Evolutionary conservation across 1,140 invertebrate genomes (phyloP).

Genomic region (Nasonia vitripennis): DNA sequence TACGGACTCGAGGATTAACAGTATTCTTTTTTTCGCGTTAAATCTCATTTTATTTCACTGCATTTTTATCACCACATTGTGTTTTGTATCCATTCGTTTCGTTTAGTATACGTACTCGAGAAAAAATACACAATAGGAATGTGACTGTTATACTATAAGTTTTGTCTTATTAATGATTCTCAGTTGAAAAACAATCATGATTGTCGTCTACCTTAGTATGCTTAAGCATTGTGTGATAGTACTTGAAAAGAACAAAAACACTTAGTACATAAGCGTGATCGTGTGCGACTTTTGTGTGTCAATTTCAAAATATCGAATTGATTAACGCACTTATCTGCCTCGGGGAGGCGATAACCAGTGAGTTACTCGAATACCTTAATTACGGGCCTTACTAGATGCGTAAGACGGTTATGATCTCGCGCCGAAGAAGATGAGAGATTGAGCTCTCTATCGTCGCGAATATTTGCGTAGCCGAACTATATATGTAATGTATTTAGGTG

Average conservation of each 20-base stretch:
- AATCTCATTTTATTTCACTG: background rate
- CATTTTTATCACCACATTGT: background rate
- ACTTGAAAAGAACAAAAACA: background rate
- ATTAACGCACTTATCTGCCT: background rate
- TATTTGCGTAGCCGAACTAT: slow-evolving; percentile 13
- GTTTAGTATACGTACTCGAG: background rate
- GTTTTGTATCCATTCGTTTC: background rate
- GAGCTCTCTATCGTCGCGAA: background rate
- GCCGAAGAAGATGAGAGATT: slow-evolving; percentile 14
- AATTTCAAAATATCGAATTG: slow-evolving; percentile 11
- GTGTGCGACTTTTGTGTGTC: slow-evolving; percentile 25
- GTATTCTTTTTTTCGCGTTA: background rate
- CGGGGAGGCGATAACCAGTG: slow-evolving; percentile 57
- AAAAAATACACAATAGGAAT: background rate
- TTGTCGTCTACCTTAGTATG: background rate
- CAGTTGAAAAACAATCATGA: background rate
- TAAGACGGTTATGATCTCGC: slow-evolving; percentile 59
- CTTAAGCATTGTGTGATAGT: background rate
- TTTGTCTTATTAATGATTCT: background rate
- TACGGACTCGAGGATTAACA: background rate
- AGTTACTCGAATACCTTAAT: slow-evolving; percentile 59
- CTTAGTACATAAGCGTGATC: slow-evolving; percentile 18
- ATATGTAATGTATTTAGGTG: slow-evolving; percentile 5
- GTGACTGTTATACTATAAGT: background rate
- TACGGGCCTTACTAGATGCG: slow-evolving; percentile 66